Base-by-base conservation (phyloP, 1,140 invertebrate genomes). In the Euborellia annulipes region DNA sequence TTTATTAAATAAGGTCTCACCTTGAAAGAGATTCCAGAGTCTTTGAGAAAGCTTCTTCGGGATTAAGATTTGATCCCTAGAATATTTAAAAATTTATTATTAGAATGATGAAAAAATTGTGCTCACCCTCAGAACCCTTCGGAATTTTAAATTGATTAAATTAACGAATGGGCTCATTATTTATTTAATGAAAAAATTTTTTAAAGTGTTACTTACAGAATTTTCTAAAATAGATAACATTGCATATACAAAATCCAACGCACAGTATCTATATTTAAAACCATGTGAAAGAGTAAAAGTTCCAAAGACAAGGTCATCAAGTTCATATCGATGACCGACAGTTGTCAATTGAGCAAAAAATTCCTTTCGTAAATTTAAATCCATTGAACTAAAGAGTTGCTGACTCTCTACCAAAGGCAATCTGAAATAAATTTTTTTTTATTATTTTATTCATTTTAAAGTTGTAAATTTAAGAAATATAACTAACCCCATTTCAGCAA, bases 401-500 rank as follows among this genome's bases (percentile, higher is more conserved):
- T 75, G 76, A 38, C 88, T 88, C 62, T 96, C 85, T 40, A 69
- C 73, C 38, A 96, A 58, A 2, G 92, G 91, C 51, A 96, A 67
- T 3, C 80, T 82, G 57, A 22, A 61, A 53, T 49, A 55, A n/a
- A n/a, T n/a, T n/a, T n/a, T n/a, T n/a, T n/a, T n/a, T n/a, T n/a
- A n/a, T n/a, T n/a, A n/a, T n/a, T n/a, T n/a, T n/a, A n/a, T n/a
- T n/a, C n/a, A n/a, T n/a, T n/a, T n/a, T n/a, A n/a, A n/a, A n/a
- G n/a, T n/a, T n/a, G n/a, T n/a, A n/a, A n/a, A n/a, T n/a, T n/a
- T n/a, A n/a, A n/a, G n/a, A 13, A 42, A 27, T 17, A 19, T 45
- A 34, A 54, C 61, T 61, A 55, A 81, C 78, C 90, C 92, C 77
- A 95, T 87, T 62, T 95, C 89, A 3, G 87, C 91, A 2, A 97